Base-by-base conservation (phyloP, 2,888 invertebrate species). In the Lasioglossum vierecki region DNA sequence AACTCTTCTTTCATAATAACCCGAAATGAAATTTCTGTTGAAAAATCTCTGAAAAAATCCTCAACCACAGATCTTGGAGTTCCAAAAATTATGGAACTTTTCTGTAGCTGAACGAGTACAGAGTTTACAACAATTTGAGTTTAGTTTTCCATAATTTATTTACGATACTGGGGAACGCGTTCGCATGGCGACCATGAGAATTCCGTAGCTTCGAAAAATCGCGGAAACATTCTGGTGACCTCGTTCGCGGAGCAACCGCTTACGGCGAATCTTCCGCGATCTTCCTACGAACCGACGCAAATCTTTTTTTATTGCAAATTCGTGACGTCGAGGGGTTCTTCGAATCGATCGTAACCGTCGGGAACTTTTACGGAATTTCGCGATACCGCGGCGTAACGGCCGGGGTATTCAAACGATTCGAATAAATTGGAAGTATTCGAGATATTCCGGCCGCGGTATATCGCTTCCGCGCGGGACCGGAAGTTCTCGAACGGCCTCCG, bases 361-460 rank as follows among this genome's bases (percentile, higher is more conserved):
- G 44, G 35, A 83, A 84, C 30, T 78, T 66, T 72, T 57, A 30
- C 66, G 68, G 41, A 66, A 72, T 76, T 82, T 66, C 72, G 30
- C 75, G 66, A 68, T 68, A 39, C 22, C 39, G 57, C 66, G 78
- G 75, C 75, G 71, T 66, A 72, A 84, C 44, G 39, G 76, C 26
- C 41, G 53, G 49, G 44, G 35, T 75, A 84, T 84, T 76, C 83
- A 66, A 83, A 79, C 80, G 80, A 84, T 74, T 74, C 77, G 79
- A 80, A 85, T 78, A 83, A 87, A 82, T 79, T 79, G 82, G 30
- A 81, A 63, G 75, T 80, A 84, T 83, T n/a, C 76, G 76, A 79
- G 72, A 68, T 76, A 84, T 84, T 79, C 70, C 66, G 49, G 44
- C 39, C 26, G n/a, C 68, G 41, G 39, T 39, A 41, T 79, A 41